Evolutionary conservation across 2,113 vertebrate genomes (phyloP).

Genomic region (Copsychus sechellarum): DNA sequence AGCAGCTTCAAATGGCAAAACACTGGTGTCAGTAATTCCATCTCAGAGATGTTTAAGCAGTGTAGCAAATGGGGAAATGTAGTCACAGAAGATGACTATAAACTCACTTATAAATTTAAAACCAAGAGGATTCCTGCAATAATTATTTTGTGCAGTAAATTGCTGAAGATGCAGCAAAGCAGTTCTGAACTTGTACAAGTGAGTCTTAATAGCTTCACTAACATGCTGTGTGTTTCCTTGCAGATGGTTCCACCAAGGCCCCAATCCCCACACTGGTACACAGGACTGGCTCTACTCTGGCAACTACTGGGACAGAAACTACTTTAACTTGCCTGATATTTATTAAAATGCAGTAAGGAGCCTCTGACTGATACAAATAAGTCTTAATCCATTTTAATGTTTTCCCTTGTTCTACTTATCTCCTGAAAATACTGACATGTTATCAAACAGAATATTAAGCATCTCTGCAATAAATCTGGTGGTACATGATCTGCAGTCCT

Average conservation of each 20-base stretch:
- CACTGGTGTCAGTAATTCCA: background rate
- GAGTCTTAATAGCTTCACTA: background rate
- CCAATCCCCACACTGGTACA: slow-evolving; percentile 89
- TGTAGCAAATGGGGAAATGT: background rate
- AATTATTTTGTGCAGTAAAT: background rate
- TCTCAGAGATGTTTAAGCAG: accelerated
- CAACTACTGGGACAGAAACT: slow-evolving; percentile 96
- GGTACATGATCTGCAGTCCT: slow-evolving; percentile 1
- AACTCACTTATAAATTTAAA: background rate
- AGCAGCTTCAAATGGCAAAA: background rate
- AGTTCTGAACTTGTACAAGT: slow-evolving; percentile 5
- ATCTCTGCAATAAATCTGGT: slow-evolving; percentile 36
- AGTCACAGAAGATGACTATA: background rate
- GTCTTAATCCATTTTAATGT: slow-evolving; percentile 76
- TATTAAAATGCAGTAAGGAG: slow-evolving; percentile 80
- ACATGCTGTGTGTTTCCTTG: slow-evolving; percentile 9
- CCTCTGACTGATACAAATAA: slow-evolving; percentile 62
- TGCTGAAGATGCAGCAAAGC: slow-evolving; percentile 17
- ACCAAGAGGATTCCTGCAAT: background rate
- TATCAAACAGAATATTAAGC: slow-evolving; percentile 27
- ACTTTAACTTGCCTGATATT: slow-evolving; percentile 90
- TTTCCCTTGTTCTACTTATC: slow-evolving; percentile 66
- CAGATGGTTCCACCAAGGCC: slow-evolving; percentile 96
- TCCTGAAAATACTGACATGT: slow-evolving; percentile 56
- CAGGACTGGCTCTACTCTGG: slow-evolving; percentile 96